Base-by-base conservation (phyloP, 2,888 invertebrate species). In the Agrochola litura region DNA sequence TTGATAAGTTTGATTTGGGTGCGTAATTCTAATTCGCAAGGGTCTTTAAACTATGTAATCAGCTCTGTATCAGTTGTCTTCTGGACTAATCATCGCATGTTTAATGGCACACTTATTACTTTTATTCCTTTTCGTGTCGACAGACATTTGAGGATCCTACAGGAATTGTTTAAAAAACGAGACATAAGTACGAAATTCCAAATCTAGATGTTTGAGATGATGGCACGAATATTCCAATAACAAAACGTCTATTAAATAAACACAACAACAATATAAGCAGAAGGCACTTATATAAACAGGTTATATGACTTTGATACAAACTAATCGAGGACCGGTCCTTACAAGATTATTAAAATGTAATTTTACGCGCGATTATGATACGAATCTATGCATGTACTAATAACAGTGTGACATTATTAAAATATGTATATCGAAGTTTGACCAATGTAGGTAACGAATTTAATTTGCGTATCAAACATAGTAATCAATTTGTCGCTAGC, bases 251-350 rank as follows among this genome's bases (percentile, higher is more conserved):
- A 12, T 19, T 77, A n/a, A 61, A 43, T 52, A 25, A 52, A 22
- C 6, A 46, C n/a, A 43, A 73, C 41, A 82, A 66, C 6, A 60
- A 65, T 65, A 54, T 37, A 41, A 82, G 76, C 64, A 58, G 75
- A 58, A 65, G 56, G 22, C 56, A 76, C 46, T 61, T 46, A 54
- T 19, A 79, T 8, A 54, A 66, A 79, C 82, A 37, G 76, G 82
- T 79, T 76, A 16, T 49, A 66, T 82, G 79, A 79, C 79, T 82
- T 82, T 75, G 76, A 60, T 65, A 64, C 30, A 30, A 49, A 73
- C 46, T 37, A 65, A 78, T 74, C 16, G 52, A 54, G 9, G 19
- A 82, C 79, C 76, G 41, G 79, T 79, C 25, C 19, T 14, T 54
- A 61, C 52, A 19, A 25, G 72, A n/a, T 63, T 54, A 81, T 65